Evolutionary conservation across 2,113 vertebrate species (phyloP), one percentile per base, ranked within the genome.

Genomic region (Octodon degus): DNA sequence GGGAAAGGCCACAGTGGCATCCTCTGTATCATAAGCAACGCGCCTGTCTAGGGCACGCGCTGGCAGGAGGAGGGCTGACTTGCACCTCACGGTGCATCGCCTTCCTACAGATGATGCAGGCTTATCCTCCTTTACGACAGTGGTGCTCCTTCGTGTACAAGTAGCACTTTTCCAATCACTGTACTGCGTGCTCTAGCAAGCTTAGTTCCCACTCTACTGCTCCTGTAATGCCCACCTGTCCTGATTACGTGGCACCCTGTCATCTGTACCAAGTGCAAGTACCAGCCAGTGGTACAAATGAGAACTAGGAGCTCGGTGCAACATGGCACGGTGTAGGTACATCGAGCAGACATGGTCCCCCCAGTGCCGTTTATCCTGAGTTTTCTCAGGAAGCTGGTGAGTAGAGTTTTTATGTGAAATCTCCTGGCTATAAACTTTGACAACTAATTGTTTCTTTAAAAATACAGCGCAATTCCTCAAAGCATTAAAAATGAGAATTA

Each of bases 371-470:
- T 3, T 1, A 76, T 70, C 58, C 37, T 27, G 19, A 70, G 37
- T 86, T 94, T 89, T 86, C 83, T 80, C 40, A 47, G n/a, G 30
- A 91, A 58, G 40, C 70, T 50, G 34, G 13, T 60, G 91, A 89
- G 14, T 79, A 68, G 5, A 5, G 55, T 40, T 94, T 87, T 93
- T 67, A 91, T 7, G 11, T 70, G 25, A 90, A 74, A 62, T 30
- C 16, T 86, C 62, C 25, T 40, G 91, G 30, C 84, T 89, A 80
- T 43, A 80, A 24, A 37, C 43, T 50, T 84, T 65, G 37, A 30
- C 25, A 85, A 86, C 20, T 47, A 76, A 92, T 84, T 40, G 24
- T 87, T 60, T 92, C 81, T 93, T 96, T 87, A 76, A 90, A 97
- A 94, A 83, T 30, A 43, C 12, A 30, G 53, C 25, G 74, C 25